A percentile compares a stretch with the other conserved stretches of the same genome.
Evolutionary conservation across 2,113 vertebrate species (phyloP).

Genomic region (Eolophus roseicapilla): DNA sequence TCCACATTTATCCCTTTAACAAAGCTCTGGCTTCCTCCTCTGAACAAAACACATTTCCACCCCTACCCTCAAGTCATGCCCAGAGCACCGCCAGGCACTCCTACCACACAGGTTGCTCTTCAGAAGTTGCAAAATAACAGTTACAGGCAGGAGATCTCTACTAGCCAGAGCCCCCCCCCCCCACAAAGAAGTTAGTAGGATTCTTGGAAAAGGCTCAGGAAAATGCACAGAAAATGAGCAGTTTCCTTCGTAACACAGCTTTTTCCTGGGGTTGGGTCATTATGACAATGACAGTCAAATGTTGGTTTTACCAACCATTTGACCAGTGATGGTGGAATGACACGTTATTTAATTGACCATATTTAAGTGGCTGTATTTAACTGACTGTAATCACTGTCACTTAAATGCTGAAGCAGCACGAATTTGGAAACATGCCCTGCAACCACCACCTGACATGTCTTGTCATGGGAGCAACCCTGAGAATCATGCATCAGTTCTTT

Average conservation of each 20-base stretch:
- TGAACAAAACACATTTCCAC: background rate
- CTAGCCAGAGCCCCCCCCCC: background rate
- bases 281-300: background rate
- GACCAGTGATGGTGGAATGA: background rate
- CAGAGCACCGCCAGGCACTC: background rate
- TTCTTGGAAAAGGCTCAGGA: background rate
- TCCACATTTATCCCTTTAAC: background rate
- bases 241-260: background rate
- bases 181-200: background rate
- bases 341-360: background rate
- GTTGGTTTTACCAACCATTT: background rate
- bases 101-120: background rate
- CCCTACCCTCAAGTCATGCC: background rate
- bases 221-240: background rate
- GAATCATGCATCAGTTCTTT: background rate
- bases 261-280: background rate
- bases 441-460: background rate
- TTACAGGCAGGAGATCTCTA: background rate
- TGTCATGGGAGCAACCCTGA: background rate
- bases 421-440: background rate
- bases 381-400: background rate
- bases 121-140: background rate
- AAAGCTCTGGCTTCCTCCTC: background rate
- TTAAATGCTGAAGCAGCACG: background rate
- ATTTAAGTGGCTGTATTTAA: background rate